A percentile compares a stretch with the other conserved stretches of the same genome.
Conservation (phyloP, 2,797 vertebrate species). For the Macroramphosus scolopax region DNA sequence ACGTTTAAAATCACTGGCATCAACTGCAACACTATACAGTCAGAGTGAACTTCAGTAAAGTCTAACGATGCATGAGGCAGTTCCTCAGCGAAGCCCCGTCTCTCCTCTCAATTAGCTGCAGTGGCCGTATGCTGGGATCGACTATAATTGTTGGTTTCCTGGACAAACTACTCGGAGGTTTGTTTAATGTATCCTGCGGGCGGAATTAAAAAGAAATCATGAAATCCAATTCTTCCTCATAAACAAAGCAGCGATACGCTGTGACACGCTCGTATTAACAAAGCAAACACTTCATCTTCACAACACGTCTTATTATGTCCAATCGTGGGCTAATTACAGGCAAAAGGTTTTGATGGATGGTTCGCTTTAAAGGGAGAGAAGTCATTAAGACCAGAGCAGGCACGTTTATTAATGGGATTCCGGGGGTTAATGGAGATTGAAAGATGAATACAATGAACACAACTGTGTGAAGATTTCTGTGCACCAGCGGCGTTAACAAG, state of each 20-base stretch:
- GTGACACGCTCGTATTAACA: slow-evolving; percentile 58
- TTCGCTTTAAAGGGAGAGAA: slow-evolving; percentile 56
- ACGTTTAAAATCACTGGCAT: too few species aligned
- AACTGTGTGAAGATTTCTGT: background rate
- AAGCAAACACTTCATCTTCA: slow-evolving; percentile 66
- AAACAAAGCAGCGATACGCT: slow-evolving; percentile 59
- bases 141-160: slow-evolving; percentile 85
- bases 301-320: slow-evolving; percentile 21
- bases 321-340: slow-evolving; percentile 17
- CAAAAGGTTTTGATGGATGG: slow-evolving; percentile 63
- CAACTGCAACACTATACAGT: too few species aligned
- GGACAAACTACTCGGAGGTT: slow-evolving; percentile 72
- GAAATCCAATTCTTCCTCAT: slow-evolving; percentile 76
- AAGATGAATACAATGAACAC: background rate
- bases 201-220: slow-evolving; percentile 83
- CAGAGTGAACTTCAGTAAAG: too few species aligned
- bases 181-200: slow-evolving; percentile 79
- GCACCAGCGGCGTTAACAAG: too few species aligned
- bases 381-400: slow-evolving; percentile 52
- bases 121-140: slow-evolving; percentile 73
- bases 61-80: too few species aligned
- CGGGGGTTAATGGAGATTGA: slow-evolving; percentile 9
- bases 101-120: slow-evolving; percentile 72
- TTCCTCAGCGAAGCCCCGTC: slow-evolving; percentile 68
- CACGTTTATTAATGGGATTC: slow-evolving; percentile 17